Evolutionary conservation across 2,888 invertebrate genomes (phyloP).

Genomic region (Crossocerus cetratus): DNA sequence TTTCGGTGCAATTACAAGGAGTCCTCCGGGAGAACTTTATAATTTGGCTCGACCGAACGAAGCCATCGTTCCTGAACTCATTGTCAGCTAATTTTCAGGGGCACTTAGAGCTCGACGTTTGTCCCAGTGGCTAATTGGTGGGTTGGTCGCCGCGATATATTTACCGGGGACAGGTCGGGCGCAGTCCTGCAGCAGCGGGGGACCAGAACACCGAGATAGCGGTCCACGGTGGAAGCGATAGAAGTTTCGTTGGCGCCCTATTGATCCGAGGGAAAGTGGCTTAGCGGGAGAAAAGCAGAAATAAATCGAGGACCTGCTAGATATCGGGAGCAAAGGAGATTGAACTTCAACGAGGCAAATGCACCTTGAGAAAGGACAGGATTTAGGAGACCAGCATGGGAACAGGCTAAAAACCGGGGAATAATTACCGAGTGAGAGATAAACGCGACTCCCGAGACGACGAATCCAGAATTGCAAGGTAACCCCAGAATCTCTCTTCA

Average conservation of each 20-base stretch:
- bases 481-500: no score
- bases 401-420: no score
- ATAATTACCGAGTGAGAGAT: no score
- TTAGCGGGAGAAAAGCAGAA: neutral
- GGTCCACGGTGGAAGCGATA: slow-evolving; percentile 46
- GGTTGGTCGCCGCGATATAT: slow-evolving; percentile 56
- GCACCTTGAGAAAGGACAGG: no score
- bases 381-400: no score
- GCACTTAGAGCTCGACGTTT: slow-evolving; percentile 27
- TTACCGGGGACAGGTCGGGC: slow-evolving; percentile 54
- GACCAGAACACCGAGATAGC: slow-evolving; percentile 35
- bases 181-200: slow-evolving; percentile 52
- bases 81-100: no score
- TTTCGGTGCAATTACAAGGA: neutral
- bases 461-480: no score
- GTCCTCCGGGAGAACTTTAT: neutral
- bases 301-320: neutral
- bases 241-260: slow-evolving; percentile 63
- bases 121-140: slow-evolving; percentile 61
- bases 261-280: slow-evolving; percentile 53
- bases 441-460: no score
- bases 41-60: neutral
- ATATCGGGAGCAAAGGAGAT: neutral
- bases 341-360: neutral
- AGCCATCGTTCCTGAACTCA: no score